A percentile compares a stretch with the other conserved stretches of the same genome.
These are phyloP conservation scores for Desmophyllum pertusum DNA, from an alignment of 92 coral and sea anemone genomes.

Conservation along the genomic window DNA sequence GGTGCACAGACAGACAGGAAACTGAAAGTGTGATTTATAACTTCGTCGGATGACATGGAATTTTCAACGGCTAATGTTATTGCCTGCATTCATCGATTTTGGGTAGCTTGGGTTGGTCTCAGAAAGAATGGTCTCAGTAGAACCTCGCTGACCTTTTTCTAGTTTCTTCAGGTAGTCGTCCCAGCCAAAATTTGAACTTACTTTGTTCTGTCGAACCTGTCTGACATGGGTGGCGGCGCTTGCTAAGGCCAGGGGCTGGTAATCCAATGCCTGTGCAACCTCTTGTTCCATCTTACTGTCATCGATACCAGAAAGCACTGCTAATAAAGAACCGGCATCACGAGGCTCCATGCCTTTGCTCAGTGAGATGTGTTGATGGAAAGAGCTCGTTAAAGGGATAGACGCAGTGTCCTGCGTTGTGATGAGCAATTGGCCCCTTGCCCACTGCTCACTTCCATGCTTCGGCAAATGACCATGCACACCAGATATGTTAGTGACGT, in stretches of 20 bases:
- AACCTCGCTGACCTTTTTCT: not conserved
- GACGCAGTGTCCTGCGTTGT: constrained; percentile 46
- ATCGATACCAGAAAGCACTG: not conserved
- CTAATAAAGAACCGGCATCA: not conserved
- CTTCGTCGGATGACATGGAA: not conserved
- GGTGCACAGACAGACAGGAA: constrained; percentile 7
- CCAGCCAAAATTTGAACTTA: not conserved
- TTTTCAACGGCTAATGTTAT: constrained; percentile 29
- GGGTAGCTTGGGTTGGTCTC: constrained; percentile 36
- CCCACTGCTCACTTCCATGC: constrained; percentile 36
- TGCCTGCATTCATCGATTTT: constrained; percentile 40
- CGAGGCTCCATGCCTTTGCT: constrained; percentile 35
- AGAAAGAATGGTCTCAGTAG: not conserved
- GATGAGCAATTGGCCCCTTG: constrained; percentile 40
- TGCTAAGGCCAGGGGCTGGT: constrained; percentile 56
- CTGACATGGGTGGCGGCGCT: constrained; percentile 45
- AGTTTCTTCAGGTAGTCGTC: not conserved
- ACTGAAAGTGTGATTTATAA: not conserved
- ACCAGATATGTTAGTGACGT: constrained; percentile 23
- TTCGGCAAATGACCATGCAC: constrained; percentile 18
- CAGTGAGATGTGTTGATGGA: constrained; percentile 26
- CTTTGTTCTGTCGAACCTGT: not conserved
- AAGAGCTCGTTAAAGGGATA: constrained; percentile 23
- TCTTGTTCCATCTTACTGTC: not conserved
- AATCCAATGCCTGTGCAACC: constrained; percentile 24